Percentiles rank a stretch among this genome's conserved stretches.
Conservation (phyloP, 2,797 vertebrate genomes). For the Phylloscopus collybita region DNA sequence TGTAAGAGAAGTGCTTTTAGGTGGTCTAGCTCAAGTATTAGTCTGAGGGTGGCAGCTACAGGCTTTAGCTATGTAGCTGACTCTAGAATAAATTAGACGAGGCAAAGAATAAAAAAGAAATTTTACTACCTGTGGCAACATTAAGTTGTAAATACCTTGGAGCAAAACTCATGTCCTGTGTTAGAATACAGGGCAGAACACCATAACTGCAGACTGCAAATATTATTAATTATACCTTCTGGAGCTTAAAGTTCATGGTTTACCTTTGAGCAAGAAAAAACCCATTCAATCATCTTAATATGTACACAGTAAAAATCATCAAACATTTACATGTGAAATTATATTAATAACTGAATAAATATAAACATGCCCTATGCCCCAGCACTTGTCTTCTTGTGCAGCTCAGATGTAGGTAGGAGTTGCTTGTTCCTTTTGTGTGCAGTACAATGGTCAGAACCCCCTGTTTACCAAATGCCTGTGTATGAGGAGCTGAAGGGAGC, state of each 20-base stretch:
- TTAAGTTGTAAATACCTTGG: not conserved
- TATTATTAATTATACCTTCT: not conserved
- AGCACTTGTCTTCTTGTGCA: not conserved
- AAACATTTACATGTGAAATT: not conserved
- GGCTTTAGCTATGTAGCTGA: not conserved
- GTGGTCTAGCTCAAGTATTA: slow-evolving; percentile 32
- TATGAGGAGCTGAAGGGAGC: not conserved
- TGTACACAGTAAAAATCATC: not conserved
- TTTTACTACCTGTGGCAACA: not conserved
- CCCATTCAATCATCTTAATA: not conserved
- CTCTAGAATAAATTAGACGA: not conserved
- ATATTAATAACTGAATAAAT: not conserved
- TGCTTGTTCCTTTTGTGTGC: not conserved
- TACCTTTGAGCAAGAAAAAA: not conserved
- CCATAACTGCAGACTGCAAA: not conserved
- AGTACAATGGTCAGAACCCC: not conserved
- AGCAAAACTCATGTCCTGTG: not conserved
- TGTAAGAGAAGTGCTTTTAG: slow-evolving; percentile 45
- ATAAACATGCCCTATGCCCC: not conserved
- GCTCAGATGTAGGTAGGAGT: not conserved
- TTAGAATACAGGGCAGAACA: not conserved
- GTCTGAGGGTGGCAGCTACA: not conserved
- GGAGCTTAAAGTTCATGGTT: not conserved
- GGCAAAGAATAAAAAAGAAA: not conserved
- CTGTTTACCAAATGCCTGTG: not conserved